These are phyloP conservation scores for Pteropus alecto DNA, from an alignment of 2,113 vertebrate genomes.

Conservation along the genomic window DNA sequence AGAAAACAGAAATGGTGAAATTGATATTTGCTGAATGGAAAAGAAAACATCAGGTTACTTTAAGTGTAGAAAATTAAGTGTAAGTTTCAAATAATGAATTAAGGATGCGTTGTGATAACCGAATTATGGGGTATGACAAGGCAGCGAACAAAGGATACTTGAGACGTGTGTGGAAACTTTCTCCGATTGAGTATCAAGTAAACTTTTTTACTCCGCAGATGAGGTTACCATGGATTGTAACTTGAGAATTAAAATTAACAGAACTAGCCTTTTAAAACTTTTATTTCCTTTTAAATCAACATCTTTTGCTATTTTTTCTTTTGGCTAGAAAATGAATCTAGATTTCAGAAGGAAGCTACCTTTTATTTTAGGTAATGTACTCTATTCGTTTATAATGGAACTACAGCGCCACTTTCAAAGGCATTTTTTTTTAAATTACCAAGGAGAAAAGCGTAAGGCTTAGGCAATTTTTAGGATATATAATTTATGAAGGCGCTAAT, in stretches of 20 bases:
- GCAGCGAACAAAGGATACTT: slow-evolving; percentile 32
- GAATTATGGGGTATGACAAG: slow-evolving; percentile 61
- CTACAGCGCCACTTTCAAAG: background rate
- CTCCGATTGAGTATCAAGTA: slow-evolving; percentile 39
- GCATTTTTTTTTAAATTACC: background rate
- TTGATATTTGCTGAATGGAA: slow-evolving; percentile 56
- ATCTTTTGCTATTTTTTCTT: slow-evolving; percentile 33
- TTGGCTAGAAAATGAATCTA: slow-evolving; percentile 20
- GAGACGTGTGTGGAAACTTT: slow-evolving; percentile 43
- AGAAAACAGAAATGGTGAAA: slow-evolving; percentile 68
- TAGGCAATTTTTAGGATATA: background rate
- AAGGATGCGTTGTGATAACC: slow-evolving; percentile 62
- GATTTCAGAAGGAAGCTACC: background rate
- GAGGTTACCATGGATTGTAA: slow-evolving; percentile 33
- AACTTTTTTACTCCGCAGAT: slow-evolving; percentile 62
- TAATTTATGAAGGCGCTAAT: background rate
- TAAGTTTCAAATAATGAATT: slow-evolving; percentile 70
- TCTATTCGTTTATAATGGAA: slow-evolving; percentile 5
- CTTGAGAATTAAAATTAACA: slow-evolving; percentile 49
- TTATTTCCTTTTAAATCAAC: slow-evolving; percentile 43
- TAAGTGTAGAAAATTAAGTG: slow-evolving; percentile 63
- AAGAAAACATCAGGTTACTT: slow-evolving; percentile 63
- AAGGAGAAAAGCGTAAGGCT: background rate
- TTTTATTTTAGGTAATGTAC: background rate
- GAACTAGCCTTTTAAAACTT: slow-evolving; percentile 2